Base-by-base conservation (phyloP, 2,888 invertebrate species). In the Bugulina stolonifera region DNA sequence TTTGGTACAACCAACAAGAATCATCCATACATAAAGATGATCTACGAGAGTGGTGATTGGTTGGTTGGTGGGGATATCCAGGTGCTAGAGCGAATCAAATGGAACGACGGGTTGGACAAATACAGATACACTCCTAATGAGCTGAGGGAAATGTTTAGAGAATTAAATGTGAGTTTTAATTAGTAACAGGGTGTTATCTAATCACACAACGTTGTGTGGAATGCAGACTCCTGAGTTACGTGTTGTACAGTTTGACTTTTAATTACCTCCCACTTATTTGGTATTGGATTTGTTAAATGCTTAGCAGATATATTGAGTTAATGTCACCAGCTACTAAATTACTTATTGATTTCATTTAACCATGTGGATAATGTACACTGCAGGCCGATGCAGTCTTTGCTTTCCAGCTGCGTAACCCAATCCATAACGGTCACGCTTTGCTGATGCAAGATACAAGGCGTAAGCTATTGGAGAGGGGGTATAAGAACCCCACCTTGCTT, bases 341-440 rank as follows among this genome's bases (percentile, higher is more conserved):
- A n/a, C n/a, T n/a, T n/a, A n/a, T n/a, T n/a, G n/a, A n/a, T n/a
- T n/a, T n/a, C n/a, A n/a, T n/a, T n/a, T n/a, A n/a, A n/a, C n/a
- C n/a, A n/a, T n/a, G n/a, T 73, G 77, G n/a, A n/a, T n/a, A n/a
- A n/a, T n/a, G n/a, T n/a, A n/a, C n/a, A n/a, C n/a, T n/a, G 0
- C 76, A 86, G 85, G 96, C 98, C 1, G 99, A 99, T 85, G 95
- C 95, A 0, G 92, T 99, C 1, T 99, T 99, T 85, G 99, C 97
- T 10, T 99, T 99, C 86, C 96, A 94, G 86, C 87, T 96, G 27
- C 89, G 99, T 72, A 99, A 99, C 86, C 99, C 99, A 0, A 94
- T 99, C 76, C 99, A 99, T 86, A 99, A 99, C 83, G 99, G 99
- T 0, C 99, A 99, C 85, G 98, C 97, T 0, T 87, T 99, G 43